Conservation (phyloP, 2,113 vertebrate genomes). For the Tympanuchus pallidicinctus region DNA sequence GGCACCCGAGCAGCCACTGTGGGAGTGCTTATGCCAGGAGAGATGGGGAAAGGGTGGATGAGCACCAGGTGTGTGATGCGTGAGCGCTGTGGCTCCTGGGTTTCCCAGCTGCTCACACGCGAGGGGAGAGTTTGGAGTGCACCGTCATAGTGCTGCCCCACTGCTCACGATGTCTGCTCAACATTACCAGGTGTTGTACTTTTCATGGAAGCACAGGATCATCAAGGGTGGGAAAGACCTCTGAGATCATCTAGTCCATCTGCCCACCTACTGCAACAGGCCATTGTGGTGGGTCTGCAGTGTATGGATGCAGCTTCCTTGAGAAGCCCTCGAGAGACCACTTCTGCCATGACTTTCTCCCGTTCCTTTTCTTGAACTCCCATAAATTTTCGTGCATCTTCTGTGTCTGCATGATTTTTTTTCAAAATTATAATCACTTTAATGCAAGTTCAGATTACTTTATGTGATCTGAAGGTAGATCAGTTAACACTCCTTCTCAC, state of each 20-base stretch:
- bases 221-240: too few species aligned
- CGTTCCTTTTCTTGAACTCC: neutral
- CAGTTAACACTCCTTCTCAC: neutral
- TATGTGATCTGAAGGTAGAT: neutral
- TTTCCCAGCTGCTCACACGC: neutral
- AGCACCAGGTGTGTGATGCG: conserved; percentile 5
- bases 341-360: neutral
- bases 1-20: neutral
- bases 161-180: neutral
- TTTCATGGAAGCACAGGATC: neutral
- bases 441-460: neutral
- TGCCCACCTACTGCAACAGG: too few species aligned
- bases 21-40: neutral
- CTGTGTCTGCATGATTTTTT: neutral
- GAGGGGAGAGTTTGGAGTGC: neutral
- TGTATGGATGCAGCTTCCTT: neutral
- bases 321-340: neutral
- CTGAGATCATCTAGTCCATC: too few species aligned
- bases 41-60: neutral
- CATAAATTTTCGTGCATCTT: neutral
- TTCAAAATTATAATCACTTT: neutral
- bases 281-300: rapidly evolving
- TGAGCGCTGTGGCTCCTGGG: neutral
- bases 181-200: neutral
- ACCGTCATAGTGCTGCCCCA: neutral